A percentile compares a stretch with the other conserved stretches of the same genome.
Evolutionary conservation across 2,888 invertebrate species (phyloP).

Genomic region (Pollenia labialis): DNA sequence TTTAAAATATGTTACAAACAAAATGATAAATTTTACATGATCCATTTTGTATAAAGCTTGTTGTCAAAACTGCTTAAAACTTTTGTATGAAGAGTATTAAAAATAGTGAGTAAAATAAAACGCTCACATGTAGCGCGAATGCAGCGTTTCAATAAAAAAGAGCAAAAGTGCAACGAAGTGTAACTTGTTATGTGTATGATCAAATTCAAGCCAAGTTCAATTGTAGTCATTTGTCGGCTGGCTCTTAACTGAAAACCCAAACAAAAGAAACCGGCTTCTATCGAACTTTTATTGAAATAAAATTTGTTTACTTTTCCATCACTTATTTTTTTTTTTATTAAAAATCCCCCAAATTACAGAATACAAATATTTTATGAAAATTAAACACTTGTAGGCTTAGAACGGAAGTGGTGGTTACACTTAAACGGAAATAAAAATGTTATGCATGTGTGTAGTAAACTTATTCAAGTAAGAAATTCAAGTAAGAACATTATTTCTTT

Average conservation of each 20-base stretch:
- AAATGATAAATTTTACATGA: too few species aligned
- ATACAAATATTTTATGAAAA: conserved; percentile 19
- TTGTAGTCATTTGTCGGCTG: conserved; percentile 46
- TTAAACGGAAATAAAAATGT: conserved; percentile 64
- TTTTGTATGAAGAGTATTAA: not conserved
- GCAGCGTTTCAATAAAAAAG: conserved; percentile 24
- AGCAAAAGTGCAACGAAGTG: conserved; percentile 53
- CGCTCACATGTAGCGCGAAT: not conserved
- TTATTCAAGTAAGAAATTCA: not conserved
- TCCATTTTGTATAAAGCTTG: too few species aligned
- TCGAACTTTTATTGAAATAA: not conserved
- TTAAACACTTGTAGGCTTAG: conserved; percentile 23
- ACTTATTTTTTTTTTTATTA: not conserved
- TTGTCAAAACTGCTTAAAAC: not conserved
- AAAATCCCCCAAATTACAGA: not conserved
- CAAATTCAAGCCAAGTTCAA: conserved; percentile 69
- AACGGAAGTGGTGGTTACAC: conserved; percentile 57
- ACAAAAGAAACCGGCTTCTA: conserved; percentile 15
- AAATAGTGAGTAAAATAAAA: not conserved
- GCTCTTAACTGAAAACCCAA: not conserved
- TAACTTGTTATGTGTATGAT: conserved; percentile 29
- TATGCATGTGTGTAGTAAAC: conserved; percentile 51
- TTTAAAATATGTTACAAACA: too few species aligned
- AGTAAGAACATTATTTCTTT: too few species aligned
- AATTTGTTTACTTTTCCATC: not conserved